These are phyloP conservation scores for Phyllopteryx taeniolatus DNA, from an alignment of 2,113 vertebrate species.

Conservation along the genomic window DNA sequence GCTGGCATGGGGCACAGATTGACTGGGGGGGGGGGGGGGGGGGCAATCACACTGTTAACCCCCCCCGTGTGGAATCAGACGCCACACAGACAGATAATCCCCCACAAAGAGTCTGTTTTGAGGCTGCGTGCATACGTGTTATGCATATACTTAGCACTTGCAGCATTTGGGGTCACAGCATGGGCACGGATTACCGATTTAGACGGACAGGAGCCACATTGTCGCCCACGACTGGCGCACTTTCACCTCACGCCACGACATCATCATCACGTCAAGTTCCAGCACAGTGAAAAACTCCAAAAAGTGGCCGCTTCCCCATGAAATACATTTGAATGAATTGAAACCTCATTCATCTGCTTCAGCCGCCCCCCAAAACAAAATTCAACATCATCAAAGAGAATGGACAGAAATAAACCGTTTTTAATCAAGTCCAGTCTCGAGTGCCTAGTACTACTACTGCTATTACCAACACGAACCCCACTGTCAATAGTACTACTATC, in stretches of 20 bases:
- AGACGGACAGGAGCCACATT: constrained; percentile 50
- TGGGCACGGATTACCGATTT: constrained; percentile 56
- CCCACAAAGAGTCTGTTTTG: constrained; percentile 39
- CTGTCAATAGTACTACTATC: too few species aligned
- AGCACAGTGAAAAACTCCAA: background rate
- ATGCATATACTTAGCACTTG: constrained; percentile 6
- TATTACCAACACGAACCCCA: too few species aligned
- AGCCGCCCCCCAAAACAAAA: too few species aligned
- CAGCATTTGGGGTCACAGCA: constrained; percentile 33
- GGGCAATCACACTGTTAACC: constrained; percentile 22
- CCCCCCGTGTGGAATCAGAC: constrained; percentile 42
- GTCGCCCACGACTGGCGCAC: constrained; percentile 14
- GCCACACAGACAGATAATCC: constrained; percentile 63
- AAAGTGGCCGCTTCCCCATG: background rate
- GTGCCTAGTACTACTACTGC: too few species aligned
- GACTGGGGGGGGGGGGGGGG: constrained; percentile 15
- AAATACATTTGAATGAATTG: too few species aligned
- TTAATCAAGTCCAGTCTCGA: too few species aligned
- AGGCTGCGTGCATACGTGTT: constrained; percentile 30
- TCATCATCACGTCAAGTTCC: background rate
- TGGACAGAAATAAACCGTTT: too few species aligned
- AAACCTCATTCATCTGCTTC: too few species aligned
- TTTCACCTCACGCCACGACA: background rate
- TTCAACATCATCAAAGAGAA: too few species aligned
- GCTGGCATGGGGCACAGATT: constrained; percentile 26